Base-by-base conservation (phyloP, 2,113 vertebrate species). In the Etheostoma spectabile region DNA sequence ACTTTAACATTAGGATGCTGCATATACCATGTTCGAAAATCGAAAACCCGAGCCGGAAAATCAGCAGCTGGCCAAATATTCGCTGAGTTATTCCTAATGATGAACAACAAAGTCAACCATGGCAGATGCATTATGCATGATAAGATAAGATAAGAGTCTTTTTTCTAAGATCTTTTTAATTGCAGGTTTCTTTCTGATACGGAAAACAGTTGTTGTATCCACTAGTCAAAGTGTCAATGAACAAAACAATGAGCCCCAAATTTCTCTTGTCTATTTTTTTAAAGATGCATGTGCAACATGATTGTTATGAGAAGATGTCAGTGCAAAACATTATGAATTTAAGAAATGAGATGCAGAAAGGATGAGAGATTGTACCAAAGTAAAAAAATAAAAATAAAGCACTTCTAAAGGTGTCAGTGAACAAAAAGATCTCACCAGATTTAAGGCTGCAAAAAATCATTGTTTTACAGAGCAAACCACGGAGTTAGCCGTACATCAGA, bases 401-500 rank as follows among this genome's bases (percentile, higher is more conserved):
- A 0, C n/a, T 12, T 46, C 11, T 14, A 10, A 42, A 24, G 27
- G 16, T 14, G 6, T 12, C n/a, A 8, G 22, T 52, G 46, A 57
- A 27, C 3, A 1, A 21, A 8, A 33, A 35, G 18, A 18, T 42
- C 38, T 42, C 21, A 63, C 10, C 61, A 21, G 45, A 49, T 24
- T 5, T 27, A 12, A 66, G 35, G 35, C 55, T 65, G 55, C 8
- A n/a, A 4, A 42, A 77, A 45, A 76, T 63, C 59, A 75, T 67
- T 70, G 13, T 33, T 46, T 61, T 33, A 46, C 6, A 18, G 49
- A 60, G 52, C 48, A n/a, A 49, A 38, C 14, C 51, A 19, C 52
- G 21, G n/a, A 27, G 56, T 24, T 60, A 59, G 18, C 30, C 84
- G 66, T 81, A 85, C 49, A 88, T 87, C 85, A 87, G 15, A 64